Base-by-base conservation (phyloP, 2,888 invertebrate species). In the Leptinotarsa juncta region DNA sequence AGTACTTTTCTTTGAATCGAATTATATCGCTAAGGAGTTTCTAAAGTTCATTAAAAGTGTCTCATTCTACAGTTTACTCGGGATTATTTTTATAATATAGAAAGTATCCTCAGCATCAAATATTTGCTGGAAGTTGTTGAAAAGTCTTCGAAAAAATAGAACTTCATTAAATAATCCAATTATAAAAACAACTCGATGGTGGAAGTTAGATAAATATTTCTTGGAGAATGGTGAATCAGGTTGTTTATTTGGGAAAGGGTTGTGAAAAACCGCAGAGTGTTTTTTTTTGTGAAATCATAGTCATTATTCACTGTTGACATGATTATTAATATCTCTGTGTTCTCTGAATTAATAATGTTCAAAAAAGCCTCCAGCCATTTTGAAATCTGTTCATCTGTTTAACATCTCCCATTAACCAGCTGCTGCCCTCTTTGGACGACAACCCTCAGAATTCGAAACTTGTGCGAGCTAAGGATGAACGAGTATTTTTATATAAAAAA, bases 31-130 rank as follows among this genome's bases (percentile, higher is more conserved):
- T 20, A 65, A 70, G 53, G 57, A 62, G 49, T 70, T 65, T 65
- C 32, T 51, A 49, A 70, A 70, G 65, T 70, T 65, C 70, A 48
- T 70, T 70, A 70, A 65, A 32, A 51, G 48, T 65, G 70, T 51
- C 50, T 70, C 65, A 65, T 23, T 26, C 51, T 51, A 23, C 23
- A 51, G 65, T 32, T 53, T 70, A 50, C 51, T 65, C 32, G 53
- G 65, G 26, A 65, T 70, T 65, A 70, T 70, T 70, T 65, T 70
- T 23, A 57, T 57, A 57, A 57, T 57, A 14, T 4, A 23, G 57
- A 57, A 15, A 57, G 57, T 57, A 57, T 23, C 20, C 14, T 57
- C 20, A 18, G 23, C 53, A 57, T 57, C 57, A 23, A 23, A 57
- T 18, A n/a, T 23, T 57, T 20, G 15, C 57, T 4, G 4, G 7